Evolutionary conservation across 2,113 vertebrate genomes (phyloP).

Genomic region (Psephotus haematonotus): DNA sequence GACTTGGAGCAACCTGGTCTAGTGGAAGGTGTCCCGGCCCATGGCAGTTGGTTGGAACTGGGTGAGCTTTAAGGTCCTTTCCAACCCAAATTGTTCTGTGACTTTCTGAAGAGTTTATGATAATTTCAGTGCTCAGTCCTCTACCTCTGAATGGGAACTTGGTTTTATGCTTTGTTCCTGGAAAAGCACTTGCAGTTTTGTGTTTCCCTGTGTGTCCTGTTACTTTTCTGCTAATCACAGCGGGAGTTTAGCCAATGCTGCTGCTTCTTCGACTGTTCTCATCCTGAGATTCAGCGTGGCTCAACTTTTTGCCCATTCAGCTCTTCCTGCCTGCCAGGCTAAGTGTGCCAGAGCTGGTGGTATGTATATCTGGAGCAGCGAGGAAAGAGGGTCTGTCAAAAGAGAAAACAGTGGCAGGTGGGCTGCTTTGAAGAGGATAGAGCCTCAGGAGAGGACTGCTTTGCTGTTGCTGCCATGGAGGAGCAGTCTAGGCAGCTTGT

Average conservation of each 20-base stretch:
- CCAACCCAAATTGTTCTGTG: not conserved
- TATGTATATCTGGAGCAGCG: not conserved
- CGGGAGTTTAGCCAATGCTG: rapidly evolving
- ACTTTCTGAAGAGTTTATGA: not conserved
- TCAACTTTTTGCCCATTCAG: not conserved
- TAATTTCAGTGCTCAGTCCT: not conserved
- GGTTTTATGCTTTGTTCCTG: not conserved
- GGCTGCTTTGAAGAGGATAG: not conserved
- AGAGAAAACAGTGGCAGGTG: not conserved
- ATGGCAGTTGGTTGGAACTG: not conserved
- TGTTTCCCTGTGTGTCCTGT: rapidly evolving
- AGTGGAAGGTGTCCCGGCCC: not conserved
- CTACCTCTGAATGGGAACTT: not conserved
- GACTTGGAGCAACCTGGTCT: not conserved
- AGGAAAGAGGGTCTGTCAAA: not conserved
- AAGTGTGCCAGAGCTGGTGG: not conserved
- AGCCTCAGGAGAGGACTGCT: not conserved
- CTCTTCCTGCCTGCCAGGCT: not conserved
- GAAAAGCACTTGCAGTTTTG: not conserved
- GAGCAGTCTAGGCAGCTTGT: rapidly evolving
- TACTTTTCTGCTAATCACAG: not conserved
- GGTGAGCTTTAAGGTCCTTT: not conserved
- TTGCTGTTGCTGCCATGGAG: rapidly evolving
- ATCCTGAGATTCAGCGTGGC: not conserved
- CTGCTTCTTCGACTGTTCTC: not conserved